These are phyloP conservation scores for Melangyna quadrimaculata DNA, from an alignment of 2,888 invertebrate genomes.

Conservation along the genomic window DNA sequence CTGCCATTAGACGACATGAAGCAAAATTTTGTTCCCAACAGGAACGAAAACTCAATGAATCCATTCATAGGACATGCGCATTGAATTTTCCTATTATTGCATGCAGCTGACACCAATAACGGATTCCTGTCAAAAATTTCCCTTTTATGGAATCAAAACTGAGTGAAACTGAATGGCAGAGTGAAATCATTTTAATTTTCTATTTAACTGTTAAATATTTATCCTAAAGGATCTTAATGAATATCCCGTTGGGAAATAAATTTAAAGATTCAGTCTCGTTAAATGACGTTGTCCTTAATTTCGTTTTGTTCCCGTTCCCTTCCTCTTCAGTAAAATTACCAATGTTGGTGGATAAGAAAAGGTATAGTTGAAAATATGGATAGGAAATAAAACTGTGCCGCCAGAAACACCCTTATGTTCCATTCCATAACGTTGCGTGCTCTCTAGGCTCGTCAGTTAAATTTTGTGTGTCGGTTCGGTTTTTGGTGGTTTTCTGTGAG, in stretches of 20 bases:
- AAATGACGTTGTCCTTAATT: constrained; percentile 11
- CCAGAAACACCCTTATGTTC: constrained; percentile 58
- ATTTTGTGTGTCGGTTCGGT: constrained; percentile 71
- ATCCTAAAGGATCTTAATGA: not conserved
- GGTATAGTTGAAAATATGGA: no score
- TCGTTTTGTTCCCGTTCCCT: constrained; percentile 20
- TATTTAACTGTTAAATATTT: not conserved
- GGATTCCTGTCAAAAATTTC: constrained; percentile 50
- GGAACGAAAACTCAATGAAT: constrained; percentile 6
- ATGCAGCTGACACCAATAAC: constrained; percentile 61
- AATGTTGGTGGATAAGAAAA: constrained; percentile 20
- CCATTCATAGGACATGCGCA: constrained; percentile 45
- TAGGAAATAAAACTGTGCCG: constrained; percentile 17
- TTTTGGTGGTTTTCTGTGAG: constrained; percentile 55
- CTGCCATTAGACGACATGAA: not conserved
- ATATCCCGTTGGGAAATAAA: not conserved
- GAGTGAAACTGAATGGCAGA: constrained; percentile 30
- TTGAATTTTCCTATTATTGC: not conserved
- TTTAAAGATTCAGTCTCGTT: not conserved
- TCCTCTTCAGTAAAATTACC: not conserved
- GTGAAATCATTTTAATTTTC: not conserved
- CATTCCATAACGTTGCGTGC: constrained; percentile 56
- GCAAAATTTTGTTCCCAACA: not conserved
- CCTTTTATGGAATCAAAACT: constrained; percentile 31
- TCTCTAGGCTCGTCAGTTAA: constrained; percentile 62